Evolutionary conservation across 2,113 vertebrate genomes (phyloP).

Genomic region (Panthera uncia): DNA sequence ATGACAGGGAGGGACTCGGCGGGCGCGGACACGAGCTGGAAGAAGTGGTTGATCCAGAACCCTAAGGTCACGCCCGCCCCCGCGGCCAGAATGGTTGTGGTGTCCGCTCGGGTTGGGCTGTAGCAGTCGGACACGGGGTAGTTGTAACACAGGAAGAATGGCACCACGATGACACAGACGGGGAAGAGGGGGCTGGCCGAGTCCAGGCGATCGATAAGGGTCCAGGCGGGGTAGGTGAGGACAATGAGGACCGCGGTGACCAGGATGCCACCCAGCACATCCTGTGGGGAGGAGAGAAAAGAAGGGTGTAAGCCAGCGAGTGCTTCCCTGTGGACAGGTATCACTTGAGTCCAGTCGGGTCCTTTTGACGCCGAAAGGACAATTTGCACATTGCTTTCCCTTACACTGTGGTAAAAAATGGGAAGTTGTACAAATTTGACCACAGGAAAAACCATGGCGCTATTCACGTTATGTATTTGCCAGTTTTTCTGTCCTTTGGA

Average conservation of each 20-base stretch:
- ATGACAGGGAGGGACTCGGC: slow-evolving; percentile 72
- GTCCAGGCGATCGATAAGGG: slow-evolving; percentile 88
- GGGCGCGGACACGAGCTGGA: slow-evolving; percentile 79
- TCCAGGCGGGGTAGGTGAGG: slow-evolving; percentile 91
- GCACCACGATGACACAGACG: slow-evolving; percentile 83
- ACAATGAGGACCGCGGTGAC: slow-evolving; percentile 86
- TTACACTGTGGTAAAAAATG: not conserved
- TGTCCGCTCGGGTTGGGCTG: slow-evolving; percentile 95
- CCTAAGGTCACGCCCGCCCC: slow-evolving; percentile 90
- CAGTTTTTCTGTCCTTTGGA: not conserved
- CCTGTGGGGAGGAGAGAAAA: slow-evolving; percentile 84
- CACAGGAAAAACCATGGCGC: not conserved
- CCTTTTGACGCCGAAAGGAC: not conserved
- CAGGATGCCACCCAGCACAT: slow-evolving; percentile 91
- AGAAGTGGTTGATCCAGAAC: slow-evolving; percentile 91
- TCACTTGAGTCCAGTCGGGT: fast-evolving
- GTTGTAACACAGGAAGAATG: slow-evolving; percentile 90
- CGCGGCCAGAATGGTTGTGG: slow-evolving; percentile 91
- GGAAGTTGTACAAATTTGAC: not conserved
- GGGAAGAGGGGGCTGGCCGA: slow-evolving; percentile 89
- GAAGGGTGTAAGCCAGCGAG: fast-evolving
- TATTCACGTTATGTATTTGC: not conserved
- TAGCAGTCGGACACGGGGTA: slow-evolving; percentile 94
- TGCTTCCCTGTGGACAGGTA: fast-evolving
- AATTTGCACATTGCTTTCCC: not conserved